These are phyloP conservation scores for Hexactinellida sp. DNA, from an alignment of 37 sponge, comb jelly and placozoan species.

Conservation along the genomic window DNA sequence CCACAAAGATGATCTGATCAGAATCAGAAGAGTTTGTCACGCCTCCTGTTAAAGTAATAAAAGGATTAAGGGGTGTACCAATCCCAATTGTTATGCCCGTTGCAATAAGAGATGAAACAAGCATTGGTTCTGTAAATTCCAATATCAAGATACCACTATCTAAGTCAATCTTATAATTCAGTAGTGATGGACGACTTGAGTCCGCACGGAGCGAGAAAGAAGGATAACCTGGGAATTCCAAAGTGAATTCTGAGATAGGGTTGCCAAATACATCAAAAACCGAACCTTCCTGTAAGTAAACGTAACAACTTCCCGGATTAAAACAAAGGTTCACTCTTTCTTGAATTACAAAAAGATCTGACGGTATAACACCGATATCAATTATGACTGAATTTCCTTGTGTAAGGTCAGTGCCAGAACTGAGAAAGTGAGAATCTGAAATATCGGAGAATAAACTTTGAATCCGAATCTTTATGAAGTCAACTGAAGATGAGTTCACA, in stretches of 20 bases:
- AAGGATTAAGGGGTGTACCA: not conserved
- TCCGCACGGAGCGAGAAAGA: not conserved
- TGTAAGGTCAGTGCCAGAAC: slow-evolving; percentile 23
- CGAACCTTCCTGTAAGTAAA: slow-evolving; percentile 19
- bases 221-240: not conserved
- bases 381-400: slow-evolving; percentile 33
- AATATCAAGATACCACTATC: slow-evolving; percentile 36
- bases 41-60: not conserved
- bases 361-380: not conserved
- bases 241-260: slow-evolving; percentile 18
- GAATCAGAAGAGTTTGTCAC: not conserved
- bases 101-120: slow-evolving; percentile 60
- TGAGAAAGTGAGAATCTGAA: slow-evolving; percentile 19
- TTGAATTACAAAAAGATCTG: slow-evolving; percentile 10
- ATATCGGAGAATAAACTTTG: slow-evolving; percentile 13
- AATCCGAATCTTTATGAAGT: slow-evolving; percentile 18
- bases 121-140: slow-evolving; percentile 61
- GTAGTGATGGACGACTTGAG: slow-evolving; percentile 35
- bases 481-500: not conserved
- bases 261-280: slow-evolving; percentile 45
- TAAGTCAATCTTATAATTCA: slow-evolving; percentile 44
- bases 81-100: slow-evolving; percentile 23
- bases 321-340: slow-evolving; percentile 2
- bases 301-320: slow-evolving; percentile 39
- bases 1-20: slow-evolving; percentile 22